A percentile compares a stretch with the other conserved stretches of the same genome.
phyloP scores from a whole-genome alignment of 2,797 vertebrate genomes.

The Phoeniculus purpureus region DNA sequence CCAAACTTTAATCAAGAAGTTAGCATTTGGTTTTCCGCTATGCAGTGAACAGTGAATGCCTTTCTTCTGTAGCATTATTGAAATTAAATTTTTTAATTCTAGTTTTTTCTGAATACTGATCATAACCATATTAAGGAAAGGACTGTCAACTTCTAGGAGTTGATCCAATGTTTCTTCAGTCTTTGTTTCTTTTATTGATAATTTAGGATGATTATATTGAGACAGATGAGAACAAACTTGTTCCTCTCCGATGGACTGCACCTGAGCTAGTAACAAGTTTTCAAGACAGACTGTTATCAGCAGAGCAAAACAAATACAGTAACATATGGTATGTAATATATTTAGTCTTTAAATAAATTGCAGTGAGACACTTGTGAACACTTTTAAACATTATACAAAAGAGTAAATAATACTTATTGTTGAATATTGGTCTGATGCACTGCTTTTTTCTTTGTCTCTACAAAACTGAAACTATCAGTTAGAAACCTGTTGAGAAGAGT shows the following conservation, averaged over 20 bases:
- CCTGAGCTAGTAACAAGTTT: conserved; percentile 94
- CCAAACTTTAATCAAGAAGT: background rate
- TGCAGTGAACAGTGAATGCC: background rate
- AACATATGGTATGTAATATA: conserved; percentile 91
- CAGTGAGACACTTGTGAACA: background rate
- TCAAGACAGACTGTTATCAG: conserved; percentile 89
- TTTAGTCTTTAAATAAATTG: background rate
- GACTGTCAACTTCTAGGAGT: background rate
- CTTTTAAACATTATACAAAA: background rate
- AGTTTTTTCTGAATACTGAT: background rate
- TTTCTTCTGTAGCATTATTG: background rate
- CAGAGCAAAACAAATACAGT: conserved; percentile 92
- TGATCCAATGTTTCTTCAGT: background rate
- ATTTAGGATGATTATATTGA: conserved; percentile 96
- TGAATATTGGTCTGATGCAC: background rate
- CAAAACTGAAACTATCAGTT: background rate
- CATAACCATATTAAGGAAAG: background rate
- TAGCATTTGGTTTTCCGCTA: background rate
- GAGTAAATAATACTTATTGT: background rate
- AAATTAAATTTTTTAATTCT: background rate
- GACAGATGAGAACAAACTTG: conserved; percentile 89
- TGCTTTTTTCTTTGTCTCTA: background rate
- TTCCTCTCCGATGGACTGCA: conserved; percentile 94
- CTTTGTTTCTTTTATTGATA: background rate
- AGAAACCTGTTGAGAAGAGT: background rate